Evolutionary conservation across 2,113 vertebrate genomes (phyloP).

Genomic region (Pygoscelis antarcticus): DNA sequence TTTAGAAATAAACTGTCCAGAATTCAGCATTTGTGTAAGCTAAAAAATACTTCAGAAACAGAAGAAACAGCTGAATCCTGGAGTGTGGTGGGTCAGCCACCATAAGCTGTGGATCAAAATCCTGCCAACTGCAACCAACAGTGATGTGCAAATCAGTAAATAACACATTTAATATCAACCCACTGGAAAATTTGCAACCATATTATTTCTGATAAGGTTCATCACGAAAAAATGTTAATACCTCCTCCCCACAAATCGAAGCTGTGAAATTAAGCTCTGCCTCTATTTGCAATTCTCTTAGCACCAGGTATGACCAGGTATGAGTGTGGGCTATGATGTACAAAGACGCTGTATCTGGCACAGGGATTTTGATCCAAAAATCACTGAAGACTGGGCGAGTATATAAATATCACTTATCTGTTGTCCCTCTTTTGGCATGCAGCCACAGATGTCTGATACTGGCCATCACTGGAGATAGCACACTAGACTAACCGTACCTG

Average conservation of each 20-base stretch:
- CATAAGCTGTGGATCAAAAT: not conserved
- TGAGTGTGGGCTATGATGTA: not conserved
- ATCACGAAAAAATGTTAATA: not conserved
- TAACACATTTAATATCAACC: not conserved
- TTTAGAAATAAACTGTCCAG: not conserved
- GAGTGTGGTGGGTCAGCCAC: not conserved
- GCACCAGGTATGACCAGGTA: not conserved
- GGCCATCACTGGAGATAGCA: not conserved
- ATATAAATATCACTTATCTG: not conserved
- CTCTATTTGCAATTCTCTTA: not conserved
- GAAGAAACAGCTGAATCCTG: not conserved
- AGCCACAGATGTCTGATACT: not conserved
- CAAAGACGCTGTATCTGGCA: not conserved
- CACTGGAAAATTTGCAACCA: not conserved
- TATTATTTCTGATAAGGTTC: not conserved
- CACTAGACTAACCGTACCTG: not conserved
- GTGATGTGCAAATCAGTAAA: not conserved
- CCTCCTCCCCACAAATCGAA: not conserved
- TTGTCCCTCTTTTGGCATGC: not conserved
- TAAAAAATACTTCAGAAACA: not conserved
- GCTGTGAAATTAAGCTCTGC: not conserved
- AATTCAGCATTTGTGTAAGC: not conserved
- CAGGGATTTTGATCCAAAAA: not conserved
- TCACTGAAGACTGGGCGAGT: not conserved
- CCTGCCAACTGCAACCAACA: not conserved